A percentile compares a stretch with the other conserved stretches of the same genome.
Conservation (phyloP, 1,140 invertebrate genomes). For the Ceratosolen fusciceps region DNA sequence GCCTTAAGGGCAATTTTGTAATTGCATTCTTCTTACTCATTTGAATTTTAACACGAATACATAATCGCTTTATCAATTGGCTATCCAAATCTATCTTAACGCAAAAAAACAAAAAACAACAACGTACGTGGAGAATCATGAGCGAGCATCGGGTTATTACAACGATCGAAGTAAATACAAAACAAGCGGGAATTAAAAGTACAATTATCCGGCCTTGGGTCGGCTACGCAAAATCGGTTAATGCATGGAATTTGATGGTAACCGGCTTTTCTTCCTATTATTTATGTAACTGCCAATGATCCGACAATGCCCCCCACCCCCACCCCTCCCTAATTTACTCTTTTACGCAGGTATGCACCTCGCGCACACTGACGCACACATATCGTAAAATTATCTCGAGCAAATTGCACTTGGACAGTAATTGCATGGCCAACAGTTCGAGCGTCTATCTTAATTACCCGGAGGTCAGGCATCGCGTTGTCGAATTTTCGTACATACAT, state of each 20-base stretch:
- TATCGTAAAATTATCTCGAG: slow-evolving; percentile 45
- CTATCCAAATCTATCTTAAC: too few species aligned
- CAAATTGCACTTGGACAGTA: slow-evolving; percentile 47
- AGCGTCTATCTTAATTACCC: slow-evolving; percentile 46
- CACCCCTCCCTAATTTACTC: not conserved
- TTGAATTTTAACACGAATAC: too few species aligned
- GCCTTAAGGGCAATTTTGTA: too few species aligned
- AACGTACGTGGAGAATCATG: too few species aligned
- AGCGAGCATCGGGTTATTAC: too few species aligned
- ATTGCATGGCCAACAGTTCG: slow-evolving; percentile 37
- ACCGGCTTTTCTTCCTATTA: not conserved
- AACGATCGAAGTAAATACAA: too few species aligned
- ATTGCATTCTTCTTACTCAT: too few species aligned
- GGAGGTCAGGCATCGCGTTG: not conserved
- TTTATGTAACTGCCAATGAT: not conserved
- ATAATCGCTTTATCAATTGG: too few species aligned
- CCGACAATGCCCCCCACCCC: not conserved
- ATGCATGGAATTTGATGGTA: not conserved
- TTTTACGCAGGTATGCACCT: not conserved
- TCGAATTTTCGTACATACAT: slow-evolving; percentile 37
- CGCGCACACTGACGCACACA: not conserved
- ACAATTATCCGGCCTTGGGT: not conserved
- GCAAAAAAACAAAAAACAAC: too few species aligned
- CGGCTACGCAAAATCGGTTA: not conserved
- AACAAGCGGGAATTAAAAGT: too few species aligned